Percentiles rank a stretch among this genome's conserved stretches.
phyloP scores from a whole-genome alignment of 53 echinoderm and acorn worm genomes.

The Arbacia lixula region DNA sequence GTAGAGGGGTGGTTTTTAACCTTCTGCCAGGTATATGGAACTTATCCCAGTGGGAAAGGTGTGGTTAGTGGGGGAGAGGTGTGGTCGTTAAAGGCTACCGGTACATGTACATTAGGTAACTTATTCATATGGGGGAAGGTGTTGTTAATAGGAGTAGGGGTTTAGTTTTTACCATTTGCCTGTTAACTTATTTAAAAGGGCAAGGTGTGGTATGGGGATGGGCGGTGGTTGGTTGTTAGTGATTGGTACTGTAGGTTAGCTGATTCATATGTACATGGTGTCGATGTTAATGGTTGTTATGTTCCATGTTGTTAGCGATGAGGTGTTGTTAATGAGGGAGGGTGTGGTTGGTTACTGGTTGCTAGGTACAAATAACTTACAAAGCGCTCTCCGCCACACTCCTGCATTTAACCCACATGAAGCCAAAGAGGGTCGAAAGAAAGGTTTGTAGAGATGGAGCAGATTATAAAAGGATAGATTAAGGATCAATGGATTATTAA shows the following conservation, averaged over 20 bases:
- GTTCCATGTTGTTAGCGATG: neutral
- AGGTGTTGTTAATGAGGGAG: neutral
- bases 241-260: no score
- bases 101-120: no score
- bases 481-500: constrained; percentile 1
- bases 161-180: no score
- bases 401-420: constrained; percentile 45
- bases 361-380: constrained; percentile 67
- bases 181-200: no score
- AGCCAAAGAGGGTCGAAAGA: constrained; percentile 28
- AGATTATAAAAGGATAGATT: constrained; percentile 20
- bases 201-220: no score
- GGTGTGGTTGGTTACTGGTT: constrained; percentile 10
- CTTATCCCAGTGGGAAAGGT: neutral
- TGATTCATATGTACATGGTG: no score
- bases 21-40: neutral
- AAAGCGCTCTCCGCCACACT: constrained; percentile 82
- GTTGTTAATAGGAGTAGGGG: no score
- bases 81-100: neutral
- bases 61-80: neutral
- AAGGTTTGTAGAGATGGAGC: constrained; percentile 48
- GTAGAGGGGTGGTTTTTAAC: neutral
- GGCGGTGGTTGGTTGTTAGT: no score
- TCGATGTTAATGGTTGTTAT: no score
- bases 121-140: no score